phyloP scores from a whole-genome alignment of 2,113 vertebrate species.

The Tetrax tetrax region DNA sequence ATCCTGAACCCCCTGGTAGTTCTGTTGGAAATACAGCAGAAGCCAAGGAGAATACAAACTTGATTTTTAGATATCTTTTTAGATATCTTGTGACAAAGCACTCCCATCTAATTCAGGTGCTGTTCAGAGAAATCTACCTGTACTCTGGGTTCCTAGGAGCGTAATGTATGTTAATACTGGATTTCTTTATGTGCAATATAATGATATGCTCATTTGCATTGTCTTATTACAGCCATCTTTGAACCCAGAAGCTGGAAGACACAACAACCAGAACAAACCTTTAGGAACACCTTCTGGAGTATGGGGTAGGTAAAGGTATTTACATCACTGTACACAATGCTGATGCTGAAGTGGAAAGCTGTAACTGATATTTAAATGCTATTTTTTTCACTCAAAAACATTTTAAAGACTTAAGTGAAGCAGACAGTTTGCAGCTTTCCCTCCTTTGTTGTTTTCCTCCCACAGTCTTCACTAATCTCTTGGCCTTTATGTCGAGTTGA shows the following conservation, averaged over 20 bases:
- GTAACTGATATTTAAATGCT: not conserved
- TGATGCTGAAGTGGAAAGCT: not conserved
- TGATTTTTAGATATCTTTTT: not conserved
- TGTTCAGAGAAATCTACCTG: not conserved
- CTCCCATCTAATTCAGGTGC: not conserved
- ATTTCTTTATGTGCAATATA: rapidly evolving
- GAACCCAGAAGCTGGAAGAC: conserved; percentile 98
- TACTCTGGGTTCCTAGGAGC: not conserved
- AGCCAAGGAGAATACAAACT: not conserved
- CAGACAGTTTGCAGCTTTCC: not conserved
- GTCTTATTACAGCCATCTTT: conserved; percentile 87
- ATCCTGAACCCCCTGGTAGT: not conserved
- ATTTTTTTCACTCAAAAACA: not conserved
- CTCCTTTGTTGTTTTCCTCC: not conserved
- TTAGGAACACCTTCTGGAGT: conserved; percentile 95
- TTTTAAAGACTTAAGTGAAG: not conserved
- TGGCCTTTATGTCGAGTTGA: not conserved
- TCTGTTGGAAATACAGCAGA: not conserved
- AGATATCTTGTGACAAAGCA: not conserved
- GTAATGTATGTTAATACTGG: not conserved
- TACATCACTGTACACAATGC: not conserved
- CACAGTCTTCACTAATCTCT: not conserved
- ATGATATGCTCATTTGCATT: not conserved
- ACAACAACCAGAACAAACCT: conserved; percentile 87
- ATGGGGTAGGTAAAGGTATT: conserved; percentile 86